Conservation (phyloP, 2,888 invertebrate genomes). For the Hyles lineata region DNA sequence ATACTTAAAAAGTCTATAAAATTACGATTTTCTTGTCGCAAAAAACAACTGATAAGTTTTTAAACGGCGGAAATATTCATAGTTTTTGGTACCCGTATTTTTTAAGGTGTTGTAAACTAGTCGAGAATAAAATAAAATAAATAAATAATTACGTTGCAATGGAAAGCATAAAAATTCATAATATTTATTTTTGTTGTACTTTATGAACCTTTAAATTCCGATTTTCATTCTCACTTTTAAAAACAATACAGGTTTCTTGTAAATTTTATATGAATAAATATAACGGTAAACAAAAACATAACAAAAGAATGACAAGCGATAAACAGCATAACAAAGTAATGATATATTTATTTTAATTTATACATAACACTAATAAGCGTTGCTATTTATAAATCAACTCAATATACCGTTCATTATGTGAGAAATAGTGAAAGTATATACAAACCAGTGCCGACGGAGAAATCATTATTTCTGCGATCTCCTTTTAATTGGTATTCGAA, state of each 20-base stretch:
- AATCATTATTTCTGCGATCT: conserved; percentile 42
- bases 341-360: conserved; percentile 1
- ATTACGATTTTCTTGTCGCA: no score
- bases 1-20: no score
- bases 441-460: conserved; percentile 51
- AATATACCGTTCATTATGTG: conserved; percentile 21
- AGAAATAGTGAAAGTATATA: conserved; percentile 38
- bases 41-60: no score
- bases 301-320: not conserved
- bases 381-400: conserved; percentile 11
- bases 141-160: no score
- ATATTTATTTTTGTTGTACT: no score
- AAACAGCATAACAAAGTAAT: conserved; percentile 9
- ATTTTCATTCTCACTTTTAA: not conserved
- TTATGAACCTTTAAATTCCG: not conserved
- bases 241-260: not conserved
- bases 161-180: no score
- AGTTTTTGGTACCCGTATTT: no score
- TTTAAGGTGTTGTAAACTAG: no score
- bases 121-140: no score
- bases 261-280: not conserved
- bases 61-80: no score
- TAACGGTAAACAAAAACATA: not conserved
- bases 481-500: conserved; percentile 34
- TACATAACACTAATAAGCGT: not conserved